These are phyloP conservation scores for Malurus leucopterus DNA, from an alignment of 2,797 vertebrate species.

Conservation along the genomic window DNA sequence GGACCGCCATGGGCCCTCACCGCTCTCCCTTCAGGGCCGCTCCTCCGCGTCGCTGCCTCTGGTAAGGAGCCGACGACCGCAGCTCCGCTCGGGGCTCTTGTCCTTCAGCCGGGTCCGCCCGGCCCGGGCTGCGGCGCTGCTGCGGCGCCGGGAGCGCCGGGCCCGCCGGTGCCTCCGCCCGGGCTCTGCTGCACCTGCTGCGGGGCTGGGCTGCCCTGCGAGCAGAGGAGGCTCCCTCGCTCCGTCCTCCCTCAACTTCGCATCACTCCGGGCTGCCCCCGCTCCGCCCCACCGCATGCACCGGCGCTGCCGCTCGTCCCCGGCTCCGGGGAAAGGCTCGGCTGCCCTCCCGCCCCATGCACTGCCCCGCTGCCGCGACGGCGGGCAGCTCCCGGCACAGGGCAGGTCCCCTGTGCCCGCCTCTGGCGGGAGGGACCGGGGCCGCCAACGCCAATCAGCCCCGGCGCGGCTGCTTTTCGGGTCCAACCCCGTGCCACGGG, in stretches of 20 bases:
- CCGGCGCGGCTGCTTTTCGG: background rate
- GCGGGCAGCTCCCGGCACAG: background rate
- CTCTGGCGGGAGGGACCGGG: conserved; percentile 17
- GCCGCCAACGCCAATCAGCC: background rate
- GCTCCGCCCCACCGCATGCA: background rate
- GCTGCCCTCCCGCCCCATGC: background rate
- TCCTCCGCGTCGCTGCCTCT: background rate
- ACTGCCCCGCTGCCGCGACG: background rate
- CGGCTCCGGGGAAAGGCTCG: background rate
- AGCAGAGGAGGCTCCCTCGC: background rate
- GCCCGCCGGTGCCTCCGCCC: conserved; percentile 17
- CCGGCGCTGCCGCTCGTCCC: background rate
- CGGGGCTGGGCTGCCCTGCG: background rate
- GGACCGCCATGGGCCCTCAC: background rate
- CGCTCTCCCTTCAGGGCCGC: conserved; percentile 22
- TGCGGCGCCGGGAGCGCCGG: conserved; percentile 4
- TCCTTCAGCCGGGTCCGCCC: background rate
- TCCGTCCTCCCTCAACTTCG: conserved; percentile 42
- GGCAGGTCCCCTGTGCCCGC: conserved; percentile 24
- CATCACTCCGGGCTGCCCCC: conserved; percentile 23
- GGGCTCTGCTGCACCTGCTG: conserved; percentile 42
- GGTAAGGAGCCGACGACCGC: background rate
- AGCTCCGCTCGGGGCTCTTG: background rate
- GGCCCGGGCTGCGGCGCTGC: conserved; percentile 28
- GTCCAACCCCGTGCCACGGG: accelerated